Evolutionary conservation across 2,888 invertebrate species (phyloP).

Genomic region (Monochamus alternatus): DNA sequence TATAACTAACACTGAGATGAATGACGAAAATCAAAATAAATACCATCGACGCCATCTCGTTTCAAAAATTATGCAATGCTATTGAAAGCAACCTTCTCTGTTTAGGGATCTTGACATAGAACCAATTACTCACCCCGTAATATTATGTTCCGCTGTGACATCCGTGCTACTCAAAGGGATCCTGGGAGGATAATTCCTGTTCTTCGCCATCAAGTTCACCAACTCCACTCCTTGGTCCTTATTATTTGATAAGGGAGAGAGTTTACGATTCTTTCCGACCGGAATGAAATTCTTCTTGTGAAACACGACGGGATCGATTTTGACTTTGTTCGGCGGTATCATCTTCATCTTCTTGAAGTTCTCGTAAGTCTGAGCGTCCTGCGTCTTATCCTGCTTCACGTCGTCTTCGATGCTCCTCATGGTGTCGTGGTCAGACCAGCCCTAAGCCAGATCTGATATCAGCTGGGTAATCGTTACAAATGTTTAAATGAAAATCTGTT

Average conservation of each 20-base stretch:
- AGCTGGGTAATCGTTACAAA: neutral
- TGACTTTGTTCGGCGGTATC: constrained; percentile 50
- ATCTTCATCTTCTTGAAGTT: constrained; percentile 48
- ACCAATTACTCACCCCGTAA: constrained; percentile 67
- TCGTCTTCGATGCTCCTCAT: constrained; percentile 64
- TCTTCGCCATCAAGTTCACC: constrained; percentile 82
- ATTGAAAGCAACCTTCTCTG: too few species aligned
- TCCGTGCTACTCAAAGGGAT: constrained; percentile 74
- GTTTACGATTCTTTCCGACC: constrained; percentile 58
- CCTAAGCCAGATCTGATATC: constrained; percentile 59
- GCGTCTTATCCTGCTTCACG: constrained; percentile 38
- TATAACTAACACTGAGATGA: too few species aligned
- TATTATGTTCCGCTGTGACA: constrained; percentile 72
- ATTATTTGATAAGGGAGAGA: constrained; percentile 64
- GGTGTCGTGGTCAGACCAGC: constrained; percentile 69
- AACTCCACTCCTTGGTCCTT: constrained; percentile 79
- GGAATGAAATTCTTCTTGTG: constrained; percentile 54
- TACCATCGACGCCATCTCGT: too few species aligned
- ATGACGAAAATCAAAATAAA: too few species aligned
- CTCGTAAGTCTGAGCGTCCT: constrained; percentile 45
- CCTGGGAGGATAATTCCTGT: constrained; percentile 74
- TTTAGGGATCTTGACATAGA: too few species aligned
- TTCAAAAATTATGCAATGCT: too few species aligned
- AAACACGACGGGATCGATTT: constrained; percentile 53
- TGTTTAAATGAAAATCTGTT: too few species aligned